Evolutionary conservation across 2,888 invertebrate genomes (phyloP), one percentile per base, ranked within the genome.

Genomic region (Cephus pulcher): DNA sequence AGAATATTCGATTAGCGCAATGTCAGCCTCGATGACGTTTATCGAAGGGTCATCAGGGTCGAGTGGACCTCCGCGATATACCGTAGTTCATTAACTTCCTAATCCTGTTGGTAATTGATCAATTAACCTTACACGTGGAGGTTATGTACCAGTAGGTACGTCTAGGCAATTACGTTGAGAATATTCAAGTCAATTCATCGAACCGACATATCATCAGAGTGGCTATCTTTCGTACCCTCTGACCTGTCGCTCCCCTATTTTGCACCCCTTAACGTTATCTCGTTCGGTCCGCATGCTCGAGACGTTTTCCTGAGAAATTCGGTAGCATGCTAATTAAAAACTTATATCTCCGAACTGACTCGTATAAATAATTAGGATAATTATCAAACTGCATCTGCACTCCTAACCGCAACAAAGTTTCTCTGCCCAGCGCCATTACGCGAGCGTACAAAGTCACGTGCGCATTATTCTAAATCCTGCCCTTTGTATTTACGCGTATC

Each of bases 1-100:
- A 9, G 71, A 30, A 34, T 71, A 71, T 71, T 71, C 71, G 71
- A 71, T 71, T 33, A 71, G 32, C 32, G 71, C 33, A 32, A 71
- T 71, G 71, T 71, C 71, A 71, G 33, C 71, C 12, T 32, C 71
- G 23, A 71, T 71, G 71, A 34, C 33, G 32, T 12, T 71, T 71
- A 71, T 71, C 32, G 32, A 71, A 32, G 71, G 71, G 71, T 71
- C 33, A 23, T 56, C 56, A 9, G 56, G 56, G 2, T 56, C 56
- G 56, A 56, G 30, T 12, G 37, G 75, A 35, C 75, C 75, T 75
- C 73, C 69, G 70, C 68, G 77, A 79, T 74, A 40, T 75, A 75
- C 37, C 56, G 75, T 75, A 79, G 76, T 77, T 79, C 79, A 82
- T 83, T 80, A 82, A 70, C 69, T 80, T 80, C 80, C 78, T 78